Evolutionary conservation across 2,113 vertebrate genomes (phyloP), one percentile per base, ranked within the genome.

Genomic region (Fukomys damarensis): DNA sequence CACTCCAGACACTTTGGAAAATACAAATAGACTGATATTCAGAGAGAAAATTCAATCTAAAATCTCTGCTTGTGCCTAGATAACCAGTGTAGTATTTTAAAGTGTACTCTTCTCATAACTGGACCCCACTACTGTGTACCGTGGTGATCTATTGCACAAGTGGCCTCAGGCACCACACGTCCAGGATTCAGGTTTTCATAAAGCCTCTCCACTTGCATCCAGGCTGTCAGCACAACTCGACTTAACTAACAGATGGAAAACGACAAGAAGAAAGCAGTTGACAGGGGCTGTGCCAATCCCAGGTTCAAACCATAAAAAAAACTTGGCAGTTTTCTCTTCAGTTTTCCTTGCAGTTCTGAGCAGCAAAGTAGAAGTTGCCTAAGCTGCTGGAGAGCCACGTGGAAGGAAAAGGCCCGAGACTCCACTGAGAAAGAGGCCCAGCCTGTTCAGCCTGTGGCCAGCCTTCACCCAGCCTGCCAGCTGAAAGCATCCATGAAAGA

Each of bases 101-200:
- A 74, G 3, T 65, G 5, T 74, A 32, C 7, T 20, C 28, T 77
- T 85, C 49, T 32, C 17, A 7, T 65, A 30, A 16, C 12, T 14
- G 32, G 22, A 61, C 61, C 80, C 72, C n/a, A 20, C 54, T 2
- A 10, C 5, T 17, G 3, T 12, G 7, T 11, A 22, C 13, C 43
- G 1, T 0, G 1, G 35, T 14, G 11, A 4, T 20, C 7, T 38
- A 13, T 3, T 59, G 32, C 2, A 9, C 1, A 38, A 52, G 46
- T 38, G 7, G 11, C 7, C 41, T 6, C 24, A 0, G 8, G 10
- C 0, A 72, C 7, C 22, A 0, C 20, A 35, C 20, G 63, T 28
- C 26, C 1, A 5, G 28, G 12, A 84, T 41, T 41, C 30, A 30
- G 7, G 30, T 16, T 3, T 1, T 32, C 35, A 14, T 68, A 7